phyloP scores from a whole-genome alignment of 2,113 vertebrate species.

The Pluvialis apricaria region DNA sequence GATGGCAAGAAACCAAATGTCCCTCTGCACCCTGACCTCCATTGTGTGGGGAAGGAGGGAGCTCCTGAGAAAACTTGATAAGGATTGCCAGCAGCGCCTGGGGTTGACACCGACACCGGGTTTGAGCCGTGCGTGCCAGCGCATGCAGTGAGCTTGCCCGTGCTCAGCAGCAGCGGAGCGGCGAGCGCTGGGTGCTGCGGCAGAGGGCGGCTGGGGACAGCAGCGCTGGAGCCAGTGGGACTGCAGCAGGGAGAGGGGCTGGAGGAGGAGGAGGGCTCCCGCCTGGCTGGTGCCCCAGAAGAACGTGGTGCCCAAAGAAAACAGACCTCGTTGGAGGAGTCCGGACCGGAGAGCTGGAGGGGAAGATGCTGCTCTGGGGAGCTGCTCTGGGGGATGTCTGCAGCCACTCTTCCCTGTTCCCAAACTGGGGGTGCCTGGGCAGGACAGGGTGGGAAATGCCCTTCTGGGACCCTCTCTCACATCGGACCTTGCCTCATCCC shows the following conservation, averaged over 20 bases:
- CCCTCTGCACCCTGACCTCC: conserved; percentile 44
- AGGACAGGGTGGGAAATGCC: not conserved
- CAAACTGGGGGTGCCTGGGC: not conserved
- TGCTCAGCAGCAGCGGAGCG: not conserved
- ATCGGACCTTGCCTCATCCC: not conserved
- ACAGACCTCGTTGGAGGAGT: not conserved
- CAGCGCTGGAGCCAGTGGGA: not conserved
- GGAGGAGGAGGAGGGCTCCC: not conserved
- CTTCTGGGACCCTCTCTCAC: not conserved
- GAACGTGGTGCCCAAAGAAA: accelerated
- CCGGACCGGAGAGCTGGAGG: not conserved
- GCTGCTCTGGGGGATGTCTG: not conserved
- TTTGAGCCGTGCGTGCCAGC: not conserved
- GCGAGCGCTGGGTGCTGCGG: accelerated
- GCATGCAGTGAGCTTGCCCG: not conserved
- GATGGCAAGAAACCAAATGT: conserved; percentile 41
- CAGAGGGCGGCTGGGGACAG: accelerated
- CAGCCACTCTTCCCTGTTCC: not conserved
- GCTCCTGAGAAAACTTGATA: conserved; percentile 44
- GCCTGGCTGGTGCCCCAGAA: not conserved
- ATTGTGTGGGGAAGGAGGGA: conserved; percentile 54
- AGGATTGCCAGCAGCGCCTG: not conserved
- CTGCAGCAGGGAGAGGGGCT: not conserved
- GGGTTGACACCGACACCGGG: not conserved
- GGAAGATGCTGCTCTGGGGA: not conserved